These are phyloP conservation scores for Conus canariensis DNA, from an alignment of 2,888 invertebrate species.

Conservation along the genomic window DNA sequence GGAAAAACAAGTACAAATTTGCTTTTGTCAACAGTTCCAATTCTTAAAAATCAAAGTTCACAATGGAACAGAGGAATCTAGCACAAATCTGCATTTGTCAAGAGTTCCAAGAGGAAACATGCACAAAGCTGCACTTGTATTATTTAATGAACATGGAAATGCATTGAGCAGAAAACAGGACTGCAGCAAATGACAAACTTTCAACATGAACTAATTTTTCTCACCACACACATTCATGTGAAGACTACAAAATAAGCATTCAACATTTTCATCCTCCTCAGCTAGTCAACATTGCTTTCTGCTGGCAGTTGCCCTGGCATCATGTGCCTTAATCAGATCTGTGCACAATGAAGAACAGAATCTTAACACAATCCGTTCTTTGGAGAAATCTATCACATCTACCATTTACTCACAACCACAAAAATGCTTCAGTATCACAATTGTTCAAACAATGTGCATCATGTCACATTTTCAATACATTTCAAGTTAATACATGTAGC, in stretches of 20 bases:
- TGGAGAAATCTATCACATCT: background rate
- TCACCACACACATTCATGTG: background rate
- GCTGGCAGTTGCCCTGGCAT: background rate
- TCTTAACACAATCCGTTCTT: background rate
- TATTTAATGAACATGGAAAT: conserved; percentile 30
- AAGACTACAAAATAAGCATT: background rate
- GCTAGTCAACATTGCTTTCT: conserved; percentile 1
- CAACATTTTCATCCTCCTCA: background rate
- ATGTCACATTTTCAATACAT: too few relatives aligned
- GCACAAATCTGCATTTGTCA: background rate
- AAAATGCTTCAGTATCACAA: background rate
- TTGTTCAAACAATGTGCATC: too few relatives aligned
- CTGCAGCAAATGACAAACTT: background rate
- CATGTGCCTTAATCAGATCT: background rate
- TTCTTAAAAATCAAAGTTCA: background rate
- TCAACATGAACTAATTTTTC: background rate
- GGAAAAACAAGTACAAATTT: too few relatives aligned
- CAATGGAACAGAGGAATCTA: background rate
- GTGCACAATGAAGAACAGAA: background rate
- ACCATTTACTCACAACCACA: background rate
- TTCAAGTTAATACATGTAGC: too few relatives aligned
- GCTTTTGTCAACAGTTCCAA: background rate
- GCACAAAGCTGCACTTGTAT: background rate
- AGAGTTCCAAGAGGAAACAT: background rate
- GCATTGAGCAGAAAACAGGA: conserved; percentile 25